Percentiles rank a stretch among this genome's conserved stretches.
Evolutionary conservation across 2,113 vertebrate species (phyloP).

Genomic region (Dromas ardeola): DNA sequence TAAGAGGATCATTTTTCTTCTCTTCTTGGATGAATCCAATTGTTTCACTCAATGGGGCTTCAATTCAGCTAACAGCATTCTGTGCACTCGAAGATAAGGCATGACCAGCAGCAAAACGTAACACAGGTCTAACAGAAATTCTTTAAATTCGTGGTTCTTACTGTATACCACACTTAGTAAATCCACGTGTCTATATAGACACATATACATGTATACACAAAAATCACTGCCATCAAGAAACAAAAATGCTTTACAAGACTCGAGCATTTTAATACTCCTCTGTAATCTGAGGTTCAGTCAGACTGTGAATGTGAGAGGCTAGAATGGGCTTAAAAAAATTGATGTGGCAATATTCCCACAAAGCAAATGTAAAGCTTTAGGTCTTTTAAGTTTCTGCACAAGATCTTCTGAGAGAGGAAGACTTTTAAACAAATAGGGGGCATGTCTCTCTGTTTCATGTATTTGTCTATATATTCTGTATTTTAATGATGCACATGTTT

Average conservation of each 20-base stretch:
- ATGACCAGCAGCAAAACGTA: background rate
- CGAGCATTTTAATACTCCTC: background rate
- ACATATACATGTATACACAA: background rate
- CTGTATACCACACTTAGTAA: background rate
- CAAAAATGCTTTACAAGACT: background rate
- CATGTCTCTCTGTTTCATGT: background rate
- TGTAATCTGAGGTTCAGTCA: background rate
- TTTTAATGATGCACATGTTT: background rate
- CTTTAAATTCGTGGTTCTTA: background rate
- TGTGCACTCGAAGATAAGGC: background rate
- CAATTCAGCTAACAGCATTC: conserved; percentile 23
- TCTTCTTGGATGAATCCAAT: conserved; percentile 20
- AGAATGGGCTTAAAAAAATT: background rate
- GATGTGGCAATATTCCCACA: background rate
- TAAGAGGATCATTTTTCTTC: conserved; percentile 52
- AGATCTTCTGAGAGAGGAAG: background rate
- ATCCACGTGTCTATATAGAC: too few species aligned
- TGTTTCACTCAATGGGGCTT: conserved; percentile 51
- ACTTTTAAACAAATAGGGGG: background rate
- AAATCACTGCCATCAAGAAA: background rate
- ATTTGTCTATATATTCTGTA: background rate
- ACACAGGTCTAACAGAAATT: background rate
- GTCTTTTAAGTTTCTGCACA: background rate
- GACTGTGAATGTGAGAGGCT: background rate
- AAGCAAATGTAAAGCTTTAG: background rate